phyloP scores from a whole-genome alignment of 2,113 vertebrate genomes.

The Cricetomys ansorgei region DNA sequence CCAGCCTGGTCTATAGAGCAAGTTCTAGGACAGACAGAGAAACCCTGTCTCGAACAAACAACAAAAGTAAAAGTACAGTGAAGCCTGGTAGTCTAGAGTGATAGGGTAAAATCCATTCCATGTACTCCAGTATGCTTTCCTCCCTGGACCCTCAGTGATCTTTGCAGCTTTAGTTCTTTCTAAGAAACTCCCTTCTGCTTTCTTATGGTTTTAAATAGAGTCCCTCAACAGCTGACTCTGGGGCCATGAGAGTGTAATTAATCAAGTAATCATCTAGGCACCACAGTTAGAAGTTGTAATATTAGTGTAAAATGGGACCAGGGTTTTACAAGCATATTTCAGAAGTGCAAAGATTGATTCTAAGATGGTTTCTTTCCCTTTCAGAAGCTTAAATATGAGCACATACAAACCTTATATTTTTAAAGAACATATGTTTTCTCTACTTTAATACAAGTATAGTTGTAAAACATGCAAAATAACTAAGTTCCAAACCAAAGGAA shows the following conservation, averaged over 20 bases:
- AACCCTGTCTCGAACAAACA: neutral
- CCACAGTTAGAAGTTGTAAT: constrained; percentile 66
- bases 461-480: constrained; percentile 60
- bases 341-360: constrained; percentile 28
- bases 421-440: neutral
- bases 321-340: constrained; percentile 65
- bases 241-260: neutral
- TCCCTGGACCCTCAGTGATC: constrained; percentile 1
- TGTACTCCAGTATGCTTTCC: neutral
- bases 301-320: constrained; percentile 52
- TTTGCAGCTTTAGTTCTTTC: constrained; percentile 39
- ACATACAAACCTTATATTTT: constrained; percentile 49
- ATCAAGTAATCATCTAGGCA: constrained; percentile 45
- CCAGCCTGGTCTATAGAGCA: neutral
- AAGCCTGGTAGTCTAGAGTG: neutral
- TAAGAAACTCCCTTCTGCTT: neutral
- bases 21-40: neutral
- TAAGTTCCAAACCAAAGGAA: constrained; percentile 47
- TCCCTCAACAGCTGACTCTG: neutral
- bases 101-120: constrained; percentile 18
- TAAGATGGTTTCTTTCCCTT: constrained; percentile 57
- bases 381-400: constrained; percentile 54
- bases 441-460: constrained; percentile 39
- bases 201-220: neutral
- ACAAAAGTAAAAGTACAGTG: neutral